Evolutionary conservation across 2,797 vertebrate genomes (phyloP).

Genomic region (Loris lydekkerianus): DNA sequence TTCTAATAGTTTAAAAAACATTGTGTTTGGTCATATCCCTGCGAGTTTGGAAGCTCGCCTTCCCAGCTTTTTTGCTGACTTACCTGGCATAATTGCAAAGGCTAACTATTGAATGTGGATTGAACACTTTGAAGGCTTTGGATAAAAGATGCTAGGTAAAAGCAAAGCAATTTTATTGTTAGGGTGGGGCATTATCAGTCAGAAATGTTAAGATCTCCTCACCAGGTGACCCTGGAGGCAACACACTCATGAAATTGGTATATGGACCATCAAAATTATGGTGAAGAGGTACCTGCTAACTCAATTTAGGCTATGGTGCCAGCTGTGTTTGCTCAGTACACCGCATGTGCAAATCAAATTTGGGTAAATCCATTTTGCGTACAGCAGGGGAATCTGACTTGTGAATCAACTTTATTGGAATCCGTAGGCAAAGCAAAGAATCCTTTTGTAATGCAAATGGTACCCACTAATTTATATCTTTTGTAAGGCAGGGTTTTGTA

Average conservation of each 20-base stretch:
- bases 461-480: slow-evolving; percentile 34
- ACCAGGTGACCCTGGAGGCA: neutral
- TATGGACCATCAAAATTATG: neutral
- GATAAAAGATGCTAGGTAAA: slow-evolving; percentile 67
- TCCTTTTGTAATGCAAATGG: slow-evolving; percentile 65
- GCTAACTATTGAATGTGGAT: neutral
- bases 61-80: slow-evolving; percentile 19
- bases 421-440: slow-evolving; percentile 15
- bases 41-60: slow-evolving; percentile 26
- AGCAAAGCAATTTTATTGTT: slow-evolving; percentile 67
- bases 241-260: neutral
- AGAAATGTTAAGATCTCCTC: slow-evolving; percentile 32
- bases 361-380: slow-evolving; percentile 46
- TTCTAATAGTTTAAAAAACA: neutral
- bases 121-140: slow-evolving; percentile 69
- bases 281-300: slow-evolving; percentile 2
- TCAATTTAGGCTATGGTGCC: neutral
- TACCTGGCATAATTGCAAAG: slow-evolving; percentile 50
- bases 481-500: slow-evolving; percentile 48
- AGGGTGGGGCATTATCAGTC: slow-evolving; percentile 34
- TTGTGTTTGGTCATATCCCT: neutral
- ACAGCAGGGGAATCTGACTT: slow-evolving; percentile 24
- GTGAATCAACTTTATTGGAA: slow-evolving; percentile 53
- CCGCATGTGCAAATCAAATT: neutral
- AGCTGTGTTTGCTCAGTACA: neutral